Evolutionary conservation across 92 coral and sea anemone species (phyloP).

Genomic region (Palythoa heliodiscus): DNA sequence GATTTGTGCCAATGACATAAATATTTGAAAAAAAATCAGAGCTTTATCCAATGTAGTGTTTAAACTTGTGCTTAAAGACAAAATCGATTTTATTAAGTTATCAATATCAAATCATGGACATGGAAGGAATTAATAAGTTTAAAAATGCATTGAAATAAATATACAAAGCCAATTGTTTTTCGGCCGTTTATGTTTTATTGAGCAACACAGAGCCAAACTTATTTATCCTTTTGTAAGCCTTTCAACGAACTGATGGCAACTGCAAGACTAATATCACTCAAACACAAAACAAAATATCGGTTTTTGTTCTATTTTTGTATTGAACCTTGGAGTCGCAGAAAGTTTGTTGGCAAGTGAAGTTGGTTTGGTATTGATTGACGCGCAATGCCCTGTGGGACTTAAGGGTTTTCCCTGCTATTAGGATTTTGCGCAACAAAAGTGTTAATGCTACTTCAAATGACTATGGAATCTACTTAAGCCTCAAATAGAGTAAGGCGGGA

Average conservation of each 20-base stretch:
- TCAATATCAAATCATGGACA: neutral
- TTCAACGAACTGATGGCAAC: neutral
- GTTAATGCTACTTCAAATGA: neutral
- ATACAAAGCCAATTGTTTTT: too few species aligned
- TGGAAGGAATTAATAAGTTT: too few species aligned
- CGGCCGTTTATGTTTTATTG: neutral
- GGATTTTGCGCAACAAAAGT: neutral
- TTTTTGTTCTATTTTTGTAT: neutral
- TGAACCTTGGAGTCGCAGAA: neutral
- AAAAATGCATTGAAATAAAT: too few species aligned
- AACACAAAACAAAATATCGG: neutral
- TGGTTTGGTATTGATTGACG: neutral
- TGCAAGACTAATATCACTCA: neutral
- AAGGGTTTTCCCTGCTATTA: constrained; percentile 33
- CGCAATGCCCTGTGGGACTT: constrained; percentile 11
- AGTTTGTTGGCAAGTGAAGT: neutral
- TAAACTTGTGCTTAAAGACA: neutral
- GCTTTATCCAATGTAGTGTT: neutral
- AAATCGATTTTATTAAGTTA: neutral
- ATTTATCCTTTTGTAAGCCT: neutral
- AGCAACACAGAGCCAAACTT: neutral
- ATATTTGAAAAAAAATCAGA: neutral
- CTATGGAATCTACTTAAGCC: neutral
- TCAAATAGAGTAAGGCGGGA: neutral
- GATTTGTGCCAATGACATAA: too few species aligned